phyloP scores from a whole-genome alignment of 2,888 invertebrate genomes.

The Nemotelus nigrinus region DNA sequence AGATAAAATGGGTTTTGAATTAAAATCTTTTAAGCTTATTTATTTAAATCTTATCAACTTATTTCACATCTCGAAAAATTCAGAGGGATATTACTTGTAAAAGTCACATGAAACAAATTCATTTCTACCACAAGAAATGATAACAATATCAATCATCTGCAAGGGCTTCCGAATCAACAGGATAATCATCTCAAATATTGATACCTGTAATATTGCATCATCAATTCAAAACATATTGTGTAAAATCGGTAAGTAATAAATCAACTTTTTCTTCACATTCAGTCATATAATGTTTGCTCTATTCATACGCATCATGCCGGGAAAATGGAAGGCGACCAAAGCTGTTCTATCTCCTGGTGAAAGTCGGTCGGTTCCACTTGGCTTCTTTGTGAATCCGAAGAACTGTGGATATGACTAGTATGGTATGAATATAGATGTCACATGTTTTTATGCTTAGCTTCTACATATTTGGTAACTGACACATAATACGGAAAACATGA shows the following conservation, averaged over 20 bases:
- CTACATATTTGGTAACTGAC: neutral
- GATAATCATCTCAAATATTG: constrained; percentile 30
- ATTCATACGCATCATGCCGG: constrained; percentile 1
- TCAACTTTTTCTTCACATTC: constrained; percentile 20
- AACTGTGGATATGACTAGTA: constrained; percentile 8
- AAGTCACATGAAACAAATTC: too few species aligned
- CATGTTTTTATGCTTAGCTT: neutral
- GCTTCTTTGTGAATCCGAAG: constrained; percentile 1
- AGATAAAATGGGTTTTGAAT: too few species aligned
- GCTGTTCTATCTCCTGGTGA: neutral
- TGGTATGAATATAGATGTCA: constrained; percentile 27
- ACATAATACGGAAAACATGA: constrained; percentile 21
- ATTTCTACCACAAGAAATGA: too few species aligned
- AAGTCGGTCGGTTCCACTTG: neutral
- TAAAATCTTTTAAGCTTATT: too few species aligned
- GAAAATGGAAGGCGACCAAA: neutral
- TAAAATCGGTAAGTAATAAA: constrained; percentile 37
- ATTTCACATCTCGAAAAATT: too few species aligned
- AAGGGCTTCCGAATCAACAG: constrained; percentile 11
- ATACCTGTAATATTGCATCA: constrained; percentile 37
- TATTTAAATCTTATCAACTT: too few species aligned
- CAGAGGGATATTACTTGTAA: too few species aligned
- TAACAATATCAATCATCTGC: constrained; percentile 12
- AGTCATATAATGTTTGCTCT: neutral
- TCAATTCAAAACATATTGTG: constrained; percentile 37